Percentiles rank a stretch among this genome's conserved stretches.
phyloP scores from a whole-genome alignment of 2,797 vertebrate species.

The Staurois parvus region DNA sequence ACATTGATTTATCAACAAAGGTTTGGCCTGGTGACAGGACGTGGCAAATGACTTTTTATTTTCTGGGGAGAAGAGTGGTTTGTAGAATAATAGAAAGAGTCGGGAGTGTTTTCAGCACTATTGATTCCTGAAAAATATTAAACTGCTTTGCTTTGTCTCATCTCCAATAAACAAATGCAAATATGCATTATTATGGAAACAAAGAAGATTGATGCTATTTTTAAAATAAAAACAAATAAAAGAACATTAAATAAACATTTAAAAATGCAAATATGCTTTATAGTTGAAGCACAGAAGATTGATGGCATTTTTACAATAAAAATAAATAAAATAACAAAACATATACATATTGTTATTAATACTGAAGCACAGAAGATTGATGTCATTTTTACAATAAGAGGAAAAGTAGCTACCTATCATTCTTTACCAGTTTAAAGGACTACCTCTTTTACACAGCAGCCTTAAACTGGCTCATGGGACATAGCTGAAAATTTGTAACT shows the following conservation, averaged over 20 bases:
- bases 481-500: not conserved
- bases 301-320: too few species aligned
- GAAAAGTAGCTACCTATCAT: not conserved
- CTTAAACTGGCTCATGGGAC: too few species aligned
- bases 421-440: too few species aligned
- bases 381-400: not conserved
- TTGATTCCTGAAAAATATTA: conserved; percentile 14
- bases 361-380: too few species aligned
- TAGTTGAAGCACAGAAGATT: too few species aligned
- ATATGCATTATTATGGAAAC: not conserved
- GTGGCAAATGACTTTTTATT: conserved; percentile 13
- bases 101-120: conserved; percentile 32
- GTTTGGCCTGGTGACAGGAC: conserved; percentile 15
- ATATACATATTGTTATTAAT: too few species aligned
- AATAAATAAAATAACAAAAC: too few species aligned
- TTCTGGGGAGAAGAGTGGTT: conserved; percentile 16
- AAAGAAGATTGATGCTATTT: not conserved
- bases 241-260: too few species aligned
- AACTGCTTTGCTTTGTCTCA: not conserved
- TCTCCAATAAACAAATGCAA: not conserved
- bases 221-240: too few species aligned
- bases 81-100: conserved; percentile 44
- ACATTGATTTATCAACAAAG: conserved; percentile 45
- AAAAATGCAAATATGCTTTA: too few species aligned
- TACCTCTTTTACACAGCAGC: too few species aligned